A percentile compares a stretch with the other conserved stretches of the same genome.
These are phyloP conservation scores for Drosophila seguyi DNA, from an alignment of 1,140 invertebrate species.

Conservation along the genomic window DNA sequence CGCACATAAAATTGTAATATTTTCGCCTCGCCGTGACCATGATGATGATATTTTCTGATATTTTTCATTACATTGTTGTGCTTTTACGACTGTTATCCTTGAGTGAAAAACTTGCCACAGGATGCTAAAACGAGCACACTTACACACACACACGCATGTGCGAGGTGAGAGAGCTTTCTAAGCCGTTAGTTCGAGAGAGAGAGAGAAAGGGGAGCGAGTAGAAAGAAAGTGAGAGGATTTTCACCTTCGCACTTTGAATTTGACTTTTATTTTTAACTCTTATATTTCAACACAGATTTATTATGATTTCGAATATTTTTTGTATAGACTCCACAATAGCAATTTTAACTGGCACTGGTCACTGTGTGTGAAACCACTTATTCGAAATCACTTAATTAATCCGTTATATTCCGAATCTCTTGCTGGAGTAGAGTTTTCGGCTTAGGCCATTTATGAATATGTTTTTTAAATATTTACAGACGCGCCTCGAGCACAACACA, in stretches of 20 bases:
- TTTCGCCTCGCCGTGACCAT: conserved; percentile 29
- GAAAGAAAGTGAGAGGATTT: conserved; percentile 59
- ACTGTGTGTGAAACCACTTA: conserved; percentile 31
- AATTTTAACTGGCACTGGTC: conserved; percentile 35
- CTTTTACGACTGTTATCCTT: conserved; percentile 83
- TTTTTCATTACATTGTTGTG: conserved; percentile 83
- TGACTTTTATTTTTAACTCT: conserved; percentile 41
- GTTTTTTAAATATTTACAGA: conserved; percentile 77
- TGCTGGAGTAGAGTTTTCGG: conserved; percentile 32
- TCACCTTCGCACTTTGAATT: conserved; percentile 76
- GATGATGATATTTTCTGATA: conserved; percentile 83
- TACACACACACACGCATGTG: conserved; percentile 56
- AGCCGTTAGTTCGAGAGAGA: conserved; percentile 59
- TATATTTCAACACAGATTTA: conserved; percentile 41
- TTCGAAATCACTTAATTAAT: conserved; percentile 24
- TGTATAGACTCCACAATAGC: conserved; percentile 20
- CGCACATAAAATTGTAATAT: conserved; percentile 47
- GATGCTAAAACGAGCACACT: conserved; percentile 65
- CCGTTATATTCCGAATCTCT: conserved; percentile 16
- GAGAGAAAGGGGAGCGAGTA: conserved; percentile 12
- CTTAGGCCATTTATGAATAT: conserved; percentile 69
- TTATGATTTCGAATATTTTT: conserved; percentile 42
- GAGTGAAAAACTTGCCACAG: conserved; percentile 82
- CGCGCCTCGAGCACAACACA: conserved; percentile 70
- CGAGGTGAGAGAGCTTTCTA: conserved; percentile 76